Conservation (phyloP, 2,888 invertebrate genomes). For the Pseudococcus jackbeardsleyi region DNA sequence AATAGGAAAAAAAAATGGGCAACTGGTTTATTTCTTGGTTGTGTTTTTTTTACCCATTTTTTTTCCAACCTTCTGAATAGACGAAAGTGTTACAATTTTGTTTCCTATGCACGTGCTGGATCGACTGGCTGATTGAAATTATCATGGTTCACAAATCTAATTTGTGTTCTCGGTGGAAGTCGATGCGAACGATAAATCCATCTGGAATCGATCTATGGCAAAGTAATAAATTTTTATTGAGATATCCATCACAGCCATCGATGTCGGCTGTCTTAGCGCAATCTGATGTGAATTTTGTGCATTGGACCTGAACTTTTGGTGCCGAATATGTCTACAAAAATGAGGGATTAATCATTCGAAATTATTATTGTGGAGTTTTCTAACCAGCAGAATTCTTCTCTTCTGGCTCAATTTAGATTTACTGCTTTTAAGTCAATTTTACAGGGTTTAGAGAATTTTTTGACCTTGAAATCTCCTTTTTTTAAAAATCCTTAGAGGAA, state of each 20-base stretch:
- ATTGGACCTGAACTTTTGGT: too few species aligned
- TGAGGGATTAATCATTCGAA: too few species aligned
- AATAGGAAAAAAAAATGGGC: conserved; percentile 6
- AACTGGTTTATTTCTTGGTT: neutral
- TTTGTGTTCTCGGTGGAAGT: neutral
- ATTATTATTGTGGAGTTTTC: too few species aligned
- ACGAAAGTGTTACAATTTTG: conserved; percentile 33
- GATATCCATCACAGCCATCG: neutral
- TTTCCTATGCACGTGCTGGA: conserved; percentile 22
- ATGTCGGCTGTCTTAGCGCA: neutral
- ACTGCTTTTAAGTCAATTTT: too few species aligned
- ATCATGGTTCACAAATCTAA: conserved; percentile 20
- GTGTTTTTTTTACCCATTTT: neutral
- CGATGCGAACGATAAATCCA: neutral
- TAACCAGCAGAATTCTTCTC: too few species aligned
- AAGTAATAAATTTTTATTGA: neutral
- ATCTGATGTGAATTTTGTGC: neutral
- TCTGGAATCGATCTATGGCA: neutral
- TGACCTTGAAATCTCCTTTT: too few species aligned
- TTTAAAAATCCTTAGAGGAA: too few species aligned
- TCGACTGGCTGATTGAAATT: neutral
- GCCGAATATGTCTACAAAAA: too few species aligned
- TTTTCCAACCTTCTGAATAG: neutral
- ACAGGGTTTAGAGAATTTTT: too few species aligned
- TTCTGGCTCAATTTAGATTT: too few species aligned